Percentiles rank a stretch among this genome's conserved stretches.
Evolutionary conservation across 2,797 vertebrate genomes (phyloP).

Genomic region (Coregonus sp.): DNA sequence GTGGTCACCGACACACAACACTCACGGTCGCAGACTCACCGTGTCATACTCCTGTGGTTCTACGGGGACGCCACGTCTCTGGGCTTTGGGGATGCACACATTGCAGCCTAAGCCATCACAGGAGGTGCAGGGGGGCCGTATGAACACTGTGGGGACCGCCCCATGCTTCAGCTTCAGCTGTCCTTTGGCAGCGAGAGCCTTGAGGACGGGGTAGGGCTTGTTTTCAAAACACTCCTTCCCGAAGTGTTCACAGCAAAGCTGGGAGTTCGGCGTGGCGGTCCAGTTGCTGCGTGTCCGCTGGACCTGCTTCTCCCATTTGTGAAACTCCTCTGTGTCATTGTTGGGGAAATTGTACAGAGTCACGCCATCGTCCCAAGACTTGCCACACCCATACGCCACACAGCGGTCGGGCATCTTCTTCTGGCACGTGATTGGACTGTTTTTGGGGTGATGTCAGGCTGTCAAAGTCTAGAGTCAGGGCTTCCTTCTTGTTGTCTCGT

Average conservation of each 20-base stretch:
- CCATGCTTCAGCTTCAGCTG: slow-evolving; percentile 65
- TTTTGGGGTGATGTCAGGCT: background rate
- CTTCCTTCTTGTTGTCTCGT: background rate
- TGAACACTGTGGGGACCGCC: slow-evolving; percentile 75
- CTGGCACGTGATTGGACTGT: background rate
- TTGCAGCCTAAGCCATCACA: slow-evolving; percentile 60
- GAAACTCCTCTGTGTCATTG: slow-evolving; percentile 67
- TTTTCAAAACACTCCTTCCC: slow-evolving; percentile 76
- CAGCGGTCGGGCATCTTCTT: slow-evolving; percentile 73
- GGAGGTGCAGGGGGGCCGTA: slow-evolving; percentile 62
- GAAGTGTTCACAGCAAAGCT: slow-evolving; percentile 79
- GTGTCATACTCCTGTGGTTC: slow-evolving; percentile 26
- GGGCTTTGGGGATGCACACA: slow-evolving; percentile 58
- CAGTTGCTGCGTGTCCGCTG: slow-evolving; percentile 71
- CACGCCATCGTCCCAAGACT: slow-evolving; percentile 68
- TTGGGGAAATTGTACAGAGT: slow-evolving; percentile 76
- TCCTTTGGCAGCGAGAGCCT: slow-evolving; percentile 25
- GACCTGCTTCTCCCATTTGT: slow-evolving; percentile 80
- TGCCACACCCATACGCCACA: slow-evolving; percentile 77
- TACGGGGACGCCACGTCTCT: slow-evolving; percentile 29
- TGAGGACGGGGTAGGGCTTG: slow-evolving; percentile 33
- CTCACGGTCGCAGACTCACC: slow-evolving; percentile 50
- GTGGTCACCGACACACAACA: background rate
- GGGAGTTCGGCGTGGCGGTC: slow-evolving; percentile 65
- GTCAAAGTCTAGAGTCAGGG: background rate